Conservation (phyloP, 2,113 vertebrate genomes). For the Ammospiza nelsoni region DNA sequence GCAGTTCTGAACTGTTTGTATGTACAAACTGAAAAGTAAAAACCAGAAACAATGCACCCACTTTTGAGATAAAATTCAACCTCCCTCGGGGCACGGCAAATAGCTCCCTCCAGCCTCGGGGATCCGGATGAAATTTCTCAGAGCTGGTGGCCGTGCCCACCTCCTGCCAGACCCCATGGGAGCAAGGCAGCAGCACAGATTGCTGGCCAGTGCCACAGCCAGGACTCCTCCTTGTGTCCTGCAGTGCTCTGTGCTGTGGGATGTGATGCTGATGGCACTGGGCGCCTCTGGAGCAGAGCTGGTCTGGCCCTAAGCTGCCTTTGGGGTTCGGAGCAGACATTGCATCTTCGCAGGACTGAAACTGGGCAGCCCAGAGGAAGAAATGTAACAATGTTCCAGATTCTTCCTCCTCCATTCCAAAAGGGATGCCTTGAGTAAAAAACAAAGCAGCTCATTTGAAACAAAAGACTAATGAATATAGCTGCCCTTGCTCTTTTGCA, state of each 20-base stretch:
- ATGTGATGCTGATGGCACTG: rapidly evolving
- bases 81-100: rapidly evolving
- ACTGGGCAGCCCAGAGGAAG: not conserved
- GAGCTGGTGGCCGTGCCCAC: not conserved
- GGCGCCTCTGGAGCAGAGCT: not conserved
- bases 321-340: not conserved
- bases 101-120: rapidly evolving
- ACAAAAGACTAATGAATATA: not conserved
- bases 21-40: not conserved
- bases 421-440: not conserved
- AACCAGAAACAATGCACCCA: not conserved
- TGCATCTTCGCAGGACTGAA: not conserved
- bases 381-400: not conserved
- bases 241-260: rapidly evolving
- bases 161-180: rapidly evolving
- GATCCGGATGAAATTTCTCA: not conserved
- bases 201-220: not conserved
- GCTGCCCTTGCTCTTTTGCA: slow-evolving; percentile 21
- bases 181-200: not conserved
- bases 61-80: not conserved
- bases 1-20: not conserved
- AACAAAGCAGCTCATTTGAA: not conserved
- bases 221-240: rapidly evolving
- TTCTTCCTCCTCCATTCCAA: not conserved
- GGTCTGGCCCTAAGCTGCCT: not conserved